phyloP scores from a whole-genome alignment of 2,888 invertebrate genomes.

The Aspidapion aeneum region DNA sequence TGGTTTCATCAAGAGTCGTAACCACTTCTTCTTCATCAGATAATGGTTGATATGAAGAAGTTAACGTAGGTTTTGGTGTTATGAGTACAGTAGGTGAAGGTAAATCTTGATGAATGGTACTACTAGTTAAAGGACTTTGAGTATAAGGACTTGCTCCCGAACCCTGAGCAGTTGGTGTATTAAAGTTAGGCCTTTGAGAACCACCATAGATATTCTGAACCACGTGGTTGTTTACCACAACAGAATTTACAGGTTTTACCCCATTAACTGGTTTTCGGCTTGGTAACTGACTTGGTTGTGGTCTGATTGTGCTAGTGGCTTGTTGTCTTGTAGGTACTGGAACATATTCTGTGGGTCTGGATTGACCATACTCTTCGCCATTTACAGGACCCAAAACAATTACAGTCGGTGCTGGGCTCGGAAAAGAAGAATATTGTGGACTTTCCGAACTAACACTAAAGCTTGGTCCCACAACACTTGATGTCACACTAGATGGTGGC shows the following conservation, averaged over 20 bases:
- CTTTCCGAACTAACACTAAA: conserved; percentile 37
- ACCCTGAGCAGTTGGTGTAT: not conserved
- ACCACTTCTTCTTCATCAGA: conserved; percentile 48
- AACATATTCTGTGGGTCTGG: conserved; percentile 6
- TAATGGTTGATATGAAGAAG: conserved; percentile 31
- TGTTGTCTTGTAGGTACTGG: conserved; percentile 14
- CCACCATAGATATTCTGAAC: conserved; percentile 53
- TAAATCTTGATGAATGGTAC: conserved; percentile 44
- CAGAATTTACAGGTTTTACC: conserved; percentile 49
- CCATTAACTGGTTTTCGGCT: conserved; percentile 48
- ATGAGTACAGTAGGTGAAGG: conserved; percentile 64
- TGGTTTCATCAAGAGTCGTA: conserved; percentile 61
- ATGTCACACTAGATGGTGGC: conserved; percentile 19
- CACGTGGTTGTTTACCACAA: conserved; percentile 61
- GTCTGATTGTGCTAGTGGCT: conserved; percentile 36
- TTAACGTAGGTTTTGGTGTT: conserved; percentile 62
- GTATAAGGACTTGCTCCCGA: conserved; percentile 20
- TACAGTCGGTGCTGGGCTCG: conserved; percentile 55
- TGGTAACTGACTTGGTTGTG: conserved; percentile 36
- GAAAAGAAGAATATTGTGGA: conserved; percentile 33
- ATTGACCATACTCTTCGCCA: conserved; percentile 33
- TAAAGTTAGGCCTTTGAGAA: not conserved
- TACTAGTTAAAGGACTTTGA: conserved; percentile 27
- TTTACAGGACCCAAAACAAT: conserved; percentile 56
- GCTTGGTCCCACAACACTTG: conserved; percentile 37